Conservation (phyloP, 2,888 invertebrate genomes). For the Drosophila sordidula region DNA sequence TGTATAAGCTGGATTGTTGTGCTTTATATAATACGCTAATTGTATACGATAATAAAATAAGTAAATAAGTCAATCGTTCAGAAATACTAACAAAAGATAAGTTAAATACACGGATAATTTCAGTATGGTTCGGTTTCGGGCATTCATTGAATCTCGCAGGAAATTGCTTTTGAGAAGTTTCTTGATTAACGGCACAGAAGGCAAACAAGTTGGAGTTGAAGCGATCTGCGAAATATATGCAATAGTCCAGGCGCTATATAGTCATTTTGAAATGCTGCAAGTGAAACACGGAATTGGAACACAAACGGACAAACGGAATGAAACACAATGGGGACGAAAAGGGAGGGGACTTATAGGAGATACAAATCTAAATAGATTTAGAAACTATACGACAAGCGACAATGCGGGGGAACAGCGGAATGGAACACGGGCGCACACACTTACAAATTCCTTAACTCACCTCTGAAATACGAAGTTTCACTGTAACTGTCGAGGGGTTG, state of each 20-base stretch:
- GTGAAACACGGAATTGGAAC: slow-evolving; percentile 4
- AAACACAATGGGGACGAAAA: too few relatives aligned
- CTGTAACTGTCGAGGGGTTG: slow-evolving; percentile 86
- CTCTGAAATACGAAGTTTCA: slow-evolving; percentile 87
- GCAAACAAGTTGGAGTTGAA: slow-evolving; percentile 49
- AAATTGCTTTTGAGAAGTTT: slow-evolving; percentile 64
- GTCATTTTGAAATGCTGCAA: neutral
- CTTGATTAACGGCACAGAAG: slow-evolving; percentile 54
- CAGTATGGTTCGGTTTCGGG: slow-evolving; percentile 32
- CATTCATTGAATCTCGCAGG: slow-evolving; percentile 69
- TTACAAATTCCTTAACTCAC: slow-evolving; percentile 82
- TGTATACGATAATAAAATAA: slow-evolving; percentile 71
- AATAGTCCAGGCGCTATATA: slow-evolving; percentile 16
- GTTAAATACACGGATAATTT: slow-evolving; percentile 78
- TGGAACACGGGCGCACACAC: neutral
- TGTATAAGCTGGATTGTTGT: slow-evolving; percentile 82
- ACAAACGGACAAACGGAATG: slow-evolving; percentile 15
- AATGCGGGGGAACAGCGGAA: neutral
- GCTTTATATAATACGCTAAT: slow-evolving; percentile 81
- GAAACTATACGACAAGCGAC: too few relatives aligned
- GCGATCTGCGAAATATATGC: slow-evolving; percentile 67
- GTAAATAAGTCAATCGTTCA: slow-evolving; percentile 70
- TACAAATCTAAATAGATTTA: neutral
- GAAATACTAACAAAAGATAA: slow-evolving; percentile 80
- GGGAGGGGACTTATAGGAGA: too few relatives aligned